Evolutionary conservation across 2,888 invertebrate species (phyloP).

Genomic region (Pristionchus entomophagus): DNA sequence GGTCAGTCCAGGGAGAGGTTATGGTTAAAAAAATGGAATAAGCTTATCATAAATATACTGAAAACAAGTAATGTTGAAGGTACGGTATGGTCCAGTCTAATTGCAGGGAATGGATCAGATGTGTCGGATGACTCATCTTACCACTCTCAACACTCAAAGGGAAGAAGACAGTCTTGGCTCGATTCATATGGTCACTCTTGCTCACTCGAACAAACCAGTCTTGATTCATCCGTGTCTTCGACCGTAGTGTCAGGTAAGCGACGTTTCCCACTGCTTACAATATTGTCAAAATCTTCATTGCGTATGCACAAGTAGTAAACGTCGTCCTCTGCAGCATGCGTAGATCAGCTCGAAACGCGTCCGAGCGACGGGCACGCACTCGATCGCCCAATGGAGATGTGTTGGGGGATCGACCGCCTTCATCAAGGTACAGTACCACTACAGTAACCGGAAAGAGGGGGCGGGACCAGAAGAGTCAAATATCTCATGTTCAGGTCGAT

Average conservation of each 20-base stretch:
- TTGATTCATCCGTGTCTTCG: constrained; percentile 38
- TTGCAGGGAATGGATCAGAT: constrained; percentile 60
- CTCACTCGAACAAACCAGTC: constrained; percentile 53
- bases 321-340: constrained; percentile 48
- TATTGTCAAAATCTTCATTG: background rate
- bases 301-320: background rate
- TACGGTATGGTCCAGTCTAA: background rate
- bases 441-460: background rate
- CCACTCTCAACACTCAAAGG: constrained; percentile 61
- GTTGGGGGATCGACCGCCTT: constrained; percentile 47
- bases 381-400: constrained; percentile 67
- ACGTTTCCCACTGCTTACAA: background rate
- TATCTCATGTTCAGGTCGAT: constrained; percentile 34
- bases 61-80: background rate
- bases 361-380: constrained; percentile 67
- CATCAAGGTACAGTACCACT: constrained; percentile 44
- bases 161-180: constrained; percentile 72
- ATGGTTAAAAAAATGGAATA: background rate
- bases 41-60: background rate
- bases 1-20: constrained; percentile 43
- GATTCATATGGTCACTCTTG: constrained; percentile 66
- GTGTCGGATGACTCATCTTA: constrained; percentile 63
- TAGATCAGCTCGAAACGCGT: constrained; percentile 48
- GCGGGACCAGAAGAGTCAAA: background rate
- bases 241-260: constrained; percentile 34